Evolutionary conservation across 2,797 vertebrate genomes (phyloP), one percentile per base, ranked within the genome.

Genomic region (Chloroceryle amazona): DNA sequence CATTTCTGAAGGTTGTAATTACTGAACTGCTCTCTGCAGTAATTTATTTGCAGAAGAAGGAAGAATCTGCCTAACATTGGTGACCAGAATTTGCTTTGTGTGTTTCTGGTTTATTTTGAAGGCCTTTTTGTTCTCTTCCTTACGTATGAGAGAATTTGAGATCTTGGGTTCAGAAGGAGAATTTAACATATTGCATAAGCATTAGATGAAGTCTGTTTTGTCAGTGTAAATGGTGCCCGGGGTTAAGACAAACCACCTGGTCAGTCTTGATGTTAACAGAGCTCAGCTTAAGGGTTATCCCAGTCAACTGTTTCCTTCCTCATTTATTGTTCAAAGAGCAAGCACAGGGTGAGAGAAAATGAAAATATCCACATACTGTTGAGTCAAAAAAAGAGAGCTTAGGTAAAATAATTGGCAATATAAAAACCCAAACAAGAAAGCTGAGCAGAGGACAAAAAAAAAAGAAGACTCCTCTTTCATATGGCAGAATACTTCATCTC

Each of bases 1-100:
- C 46, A 15, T 83, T 95, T 65, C 92, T 62, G 37, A 82, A 90
- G 79, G 61, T 65, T 90, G 13, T 94, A 96, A 95, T 96, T 95
- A 94, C 80, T 86, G 21, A 71, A 33, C 76, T 84, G 92, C 91
- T 73, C 89, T 95, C 85, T 66, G 20, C 42, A 89, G 75, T 13
- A 6, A 31, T 81, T 91, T 60, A 61, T 89, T 94, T 93, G 81
- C 81, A 89, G 80, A 84, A 78, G 76, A 35, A 73, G 55, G 83
- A 72, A 57, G 70, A 74, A 78, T n/a, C 60, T 39, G 44, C 35
- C 63, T 57, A 86, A 68, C 61, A 80, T 31, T 67, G 81, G 74
- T 31, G 46, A 87, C 71, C 74, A 66, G 87, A 1, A 3, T 33
- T 28, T 83, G 76, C 78, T 96, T 95, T 93, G 66, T 75, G 82